Base-by-base conservation (phyloP, 2,797 vertebrate genomes). In the Euthynnus affinis region DNA sequence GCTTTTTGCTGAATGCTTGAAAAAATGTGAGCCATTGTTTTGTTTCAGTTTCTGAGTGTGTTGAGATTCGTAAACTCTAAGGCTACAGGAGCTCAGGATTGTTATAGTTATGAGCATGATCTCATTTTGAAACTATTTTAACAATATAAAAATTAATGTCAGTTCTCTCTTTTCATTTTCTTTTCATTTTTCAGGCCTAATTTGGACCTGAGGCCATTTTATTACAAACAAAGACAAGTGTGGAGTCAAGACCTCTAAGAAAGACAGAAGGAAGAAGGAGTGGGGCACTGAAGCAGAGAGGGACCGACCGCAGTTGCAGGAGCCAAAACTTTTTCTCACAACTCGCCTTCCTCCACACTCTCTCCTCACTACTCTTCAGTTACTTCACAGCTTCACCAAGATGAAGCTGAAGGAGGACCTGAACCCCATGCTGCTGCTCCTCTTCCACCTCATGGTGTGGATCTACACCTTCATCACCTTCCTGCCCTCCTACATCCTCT, bases 351-450 rank as follows among this genome's bases (percentile, higher is more conserved):
- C 18, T 67, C 58, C n/a, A 37, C 20, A 20, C 52, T 46, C 18
- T 20, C 12, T 32, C 37, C 66, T 73, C 57, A 1, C 71, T 56
- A 60, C 72, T 17, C 46, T 17, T 34, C 27, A 4, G 7, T 5
- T 0, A 48, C 48, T 5, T 18, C n/a, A 67, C 75, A 73, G 57
- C 74, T 63, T 78, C 69, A 48, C 27, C 77, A 90, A 78, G 82
- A 99, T 99, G 97, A 97, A 96, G 93, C 89, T 97, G 91, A 97
- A 97, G 83, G 96, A 98, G 87, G 94, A 96, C 82, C 93, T 98
- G 80, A 98, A 97, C 85, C 97, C 97, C 1, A 17, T 97, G 82
- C 93, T 99, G 86, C 92, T 97, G 48, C 88, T 96, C 63, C 78
- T 98, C 60, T 96, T 99, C 94, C 96, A 96, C 90, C 94, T 97